Evolutionary conservation across 2,888 invertebrate genomes (phyloP), one percentile per base, ranked within the genome.

Genomic region (Lycophotia porphyrea): DNA sequence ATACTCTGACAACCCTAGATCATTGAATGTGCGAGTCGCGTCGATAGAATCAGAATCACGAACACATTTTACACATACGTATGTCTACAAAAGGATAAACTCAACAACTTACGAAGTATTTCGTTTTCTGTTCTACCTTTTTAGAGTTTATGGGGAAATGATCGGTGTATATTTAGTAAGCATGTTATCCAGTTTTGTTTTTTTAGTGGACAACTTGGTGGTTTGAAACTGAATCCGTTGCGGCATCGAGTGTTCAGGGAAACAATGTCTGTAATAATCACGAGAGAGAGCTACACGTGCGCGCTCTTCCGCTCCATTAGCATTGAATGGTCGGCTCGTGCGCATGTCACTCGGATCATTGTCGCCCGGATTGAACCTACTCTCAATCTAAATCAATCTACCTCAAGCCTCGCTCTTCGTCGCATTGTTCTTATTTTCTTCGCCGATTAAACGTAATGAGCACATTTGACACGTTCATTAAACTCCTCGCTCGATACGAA

Each of bases 281-380:
- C 80, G 84, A 91, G 93, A 94, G 94, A 95, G 94, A 93, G 93
- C 91, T 91, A 91, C 92, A 91, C 92, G 93, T 92, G 93, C 80
- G 81, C 93, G 92, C 92, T 95, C 95, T 94, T 95, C 95, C 95
- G 93, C 91, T 89, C 93, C 94, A 96, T 96, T 96, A 96, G 95
- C 96, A 96, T 96, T 96, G 95, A 96, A 96, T 95, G 91, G 88
- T 91, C 92, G 91, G 90, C 93, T 93, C 94, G 93, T 93, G 94
- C 93, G 92, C 93, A 88, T 90, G 92, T 91, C 91, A 88, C 92
- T 88, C 90, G 91, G 93, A 94, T 95, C 94, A 94, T 94, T 94
- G 94, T 93, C 91, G 91, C 89, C 90, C 91, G 92, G 90, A 92
- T 93, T 92, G 91, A 92, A 92, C 90, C 87, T 88, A 88, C 89